Evolutionary conservation across 2,113 vertebrate genomes (phyloP).

Genomic region (Sylvietta virens): DNA sequence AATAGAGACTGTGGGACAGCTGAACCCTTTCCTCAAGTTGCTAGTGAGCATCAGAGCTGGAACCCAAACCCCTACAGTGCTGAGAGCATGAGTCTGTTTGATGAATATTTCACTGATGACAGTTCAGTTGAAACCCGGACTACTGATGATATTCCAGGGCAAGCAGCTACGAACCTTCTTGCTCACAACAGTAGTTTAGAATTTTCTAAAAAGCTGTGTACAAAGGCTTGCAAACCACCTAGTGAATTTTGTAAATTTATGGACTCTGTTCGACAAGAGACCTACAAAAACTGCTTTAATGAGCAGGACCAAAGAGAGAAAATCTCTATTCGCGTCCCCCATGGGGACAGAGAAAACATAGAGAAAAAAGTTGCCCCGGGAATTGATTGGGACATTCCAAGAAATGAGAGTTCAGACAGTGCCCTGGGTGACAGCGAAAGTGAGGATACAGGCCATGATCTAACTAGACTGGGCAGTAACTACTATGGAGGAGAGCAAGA

Average conservation of each 20-base stretch:
- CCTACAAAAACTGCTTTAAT: constrained; percentile 81
- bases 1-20: constrained; percentile 69
- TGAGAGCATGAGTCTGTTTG: constrained; percentile 82
- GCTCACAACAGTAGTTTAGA: constrained; percentile 64
- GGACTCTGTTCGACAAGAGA: constrained; percentile 72
- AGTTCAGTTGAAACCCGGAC: constrained; percentile 84
- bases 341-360: constrained; percentile 76
- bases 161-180: constrained; percentile 61
- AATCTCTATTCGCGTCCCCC: constrained; percentile 77
- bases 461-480: constrained; percentile 58
- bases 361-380: constrained; percentile 77
- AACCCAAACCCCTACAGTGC: constrained; percentile 68
- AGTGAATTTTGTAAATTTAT: constrained; percentile 73
- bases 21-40: constrained; percentile 68
- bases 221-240: constrained; percentile 56
- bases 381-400: constrained; percentile 95
- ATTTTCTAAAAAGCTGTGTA: constrained; percentile 65
- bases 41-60: constrained; percentile 78
- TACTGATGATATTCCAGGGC: constrained; percentile 79
- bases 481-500: constrained; percentile 82
- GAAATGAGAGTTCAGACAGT: constrained; percentile 98
- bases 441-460: constrained; percentile 83
- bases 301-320: constrained; percentile 84
- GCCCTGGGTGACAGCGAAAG: constrained; percentile 97
- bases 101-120: constrained; percentile 86